Evolutionary conservation across 92 coral and sea anemone species (phyloP).

Genomic region (Phymanthus crucifer): DNA sequence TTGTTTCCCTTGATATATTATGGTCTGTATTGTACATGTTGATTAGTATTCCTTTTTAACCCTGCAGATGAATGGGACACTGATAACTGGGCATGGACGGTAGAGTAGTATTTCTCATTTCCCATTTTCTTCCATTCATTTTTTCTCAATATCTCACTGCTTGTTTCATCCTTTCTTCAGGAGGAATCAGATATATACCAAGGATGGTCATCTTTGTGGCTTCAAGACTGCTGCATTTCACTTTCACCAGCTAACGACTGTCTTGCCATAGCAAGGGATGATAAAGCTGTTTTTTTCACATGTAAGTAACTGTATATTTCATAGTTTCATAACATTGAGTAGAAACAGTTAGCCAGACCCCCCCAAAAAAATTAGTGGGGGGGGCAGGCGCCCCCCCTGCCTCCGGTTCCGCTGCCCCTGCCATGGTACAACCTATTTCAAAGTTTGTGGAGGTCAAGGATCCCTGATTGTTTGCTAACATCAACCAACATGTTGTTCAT

Average conservation of each 20-base stretch:
- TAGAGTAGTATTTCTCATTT: conserved; percentile 10
- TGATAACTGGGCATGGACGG: conserved; percentile 82
- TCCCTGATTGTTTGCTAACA: too few species aligned
- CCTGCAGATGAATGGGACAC: conserved; percentile 63
- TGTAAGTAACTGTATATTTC: conserved; percentile 41
- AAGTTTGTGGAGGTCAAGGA: too few species aligned
- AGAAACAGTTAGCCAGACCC: too few species aligned
- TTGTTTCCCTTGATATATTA: not conserved
- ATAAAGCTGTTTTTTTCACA: conserved; percentile 83
- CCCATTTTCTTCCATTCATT: not conserved
- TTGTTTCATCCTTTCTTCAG: not conserved
- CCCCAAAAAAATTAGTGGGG: too few species aligned
- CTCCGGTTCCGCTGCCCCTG: too few species aligned
- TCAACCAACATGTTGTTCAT: not conserved
- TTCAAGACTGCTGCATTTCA: conserved; percentile 95
- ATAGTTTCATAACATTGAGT: not conserved
- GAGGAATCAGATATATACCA: not conserved
- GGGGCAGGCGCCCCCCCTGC: too few species aligned
- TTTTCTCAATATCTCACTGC: not conserved
- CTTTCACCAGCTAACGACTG: conserved; percentile 93
- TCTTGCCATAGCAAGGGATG: conserved; percentile 83
- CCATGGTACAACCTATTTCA: too few species aligned
- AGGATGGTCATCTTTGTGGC: conserved; percentile 59
- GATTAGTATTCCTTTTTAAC: not conserved
- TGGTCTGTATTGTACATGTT: not conserved